phyloP scores from a whole-genome alignment of 2,113 vertebrate genomes.

The Falco punctatus region DNA sequence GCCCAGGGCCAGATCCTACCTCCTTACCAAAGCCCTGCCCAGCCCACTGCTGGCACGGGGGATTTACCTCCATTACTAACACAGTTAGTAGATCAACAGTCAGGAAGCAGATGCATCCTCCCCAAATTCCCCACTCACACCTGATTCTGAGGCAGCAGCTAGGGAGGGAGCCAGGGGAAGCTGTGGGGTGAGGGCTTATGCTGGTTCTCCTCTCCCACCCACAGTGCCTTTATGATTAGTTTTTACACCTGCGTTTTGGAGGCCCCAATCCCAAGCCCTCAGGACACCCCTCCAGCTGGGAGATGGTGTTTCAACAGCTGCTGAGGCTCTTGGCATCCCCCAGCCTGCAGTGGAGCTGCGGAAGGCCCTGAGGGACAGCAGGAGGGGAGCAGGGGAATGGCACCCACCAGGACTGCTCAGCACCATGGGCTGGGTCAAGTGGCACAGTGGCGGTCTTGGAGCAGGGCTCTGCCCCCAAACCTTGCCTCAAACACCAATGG shows the following conservation, averaged over 20 bases:
- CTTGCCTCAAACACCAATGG: not conserved
- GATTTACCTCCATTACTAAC: not conserved
- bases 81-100: not conserved
- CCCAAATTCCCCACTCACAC: not conserved
- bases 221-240: not conserved
- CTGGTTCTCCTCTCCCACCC: fast-evolving
- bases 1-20: not conserved
- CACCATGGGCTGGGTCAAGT: not conserved
- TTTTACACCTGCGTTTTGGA: not conserved
- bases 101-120: fast-evolving
- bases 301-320: fast-evolving
- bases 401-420: not conserved
- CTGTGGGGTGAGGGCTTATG: not conserved
- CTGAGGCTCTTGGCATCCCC: not conserved
- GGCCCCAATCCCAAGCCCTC: not conserved
- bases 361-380: not conserved
- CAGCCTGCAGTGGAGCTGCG: fast-evolving
- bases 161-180: not conserved
- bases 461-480: not conserved
- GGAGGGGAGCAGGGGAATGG: fast-evolving
- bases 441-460: fast-evolving
- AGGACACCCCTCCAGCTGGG: fast-evolving
- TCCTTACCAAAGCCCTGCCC: fast-evolving
- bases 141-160: fast-evolving
- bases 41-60: not conserved